Evolutionary conservation across 2,113 vertebrate species (phyloP), one percentile per base, ranked within the genome.

Genomic region (Camarhynchus parvulus): DNA sequence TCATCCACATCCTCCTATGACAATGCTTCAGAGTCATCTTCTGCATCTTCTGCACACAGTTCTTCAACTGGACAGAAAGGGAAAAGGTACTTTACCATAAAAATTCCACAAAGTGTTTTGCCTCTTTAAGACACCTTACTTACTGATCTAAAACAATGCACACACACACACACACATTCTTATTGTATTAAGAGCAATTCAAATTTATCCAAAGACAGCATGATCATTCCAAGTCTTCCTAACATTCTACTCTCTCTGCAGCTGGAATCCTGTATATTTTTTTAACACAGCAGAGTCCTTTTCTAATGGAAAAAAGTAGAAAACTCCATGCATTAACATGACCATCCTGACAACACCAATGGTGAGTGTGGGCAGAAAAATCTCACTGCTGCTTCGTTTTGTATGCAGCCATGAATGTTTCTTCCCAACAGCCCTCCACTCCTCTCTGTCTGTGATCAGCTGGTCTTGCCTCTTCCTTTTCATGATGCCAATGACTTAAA

Each of bases 341-440:
- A 3, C 11, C 55, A 12, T 70, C 10, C 23, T 53, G 50, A 64
- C 15, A 76, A 11, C 23, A 80, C 5, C 30, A 42, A 41, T 37
- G 31, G 18, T 18, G 31, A 4, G 6, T 59, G 50, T 30, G 37
- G 31, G 18, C 30, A 58, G 53, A 64, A 86, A 76, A 85, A 24
- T 1, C 39, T 73, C 41, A 23, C 14, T 58, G 59, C 4, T 74
- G 23, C 79, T 85, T 69, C 8, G 17, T 83, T 86, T 62, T 37
- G 2, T 62, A 5, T 12, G 14, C 22, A 46, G 22, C 6, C 17
- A 15, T 0, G 1, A 27, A 16, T 46, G 6, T 69, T 79, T 25
- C 31, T 79, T 64, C 50, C 7, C 23, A 22, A 7, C 3, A 33
- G 3, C 13, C 15, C 7, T 56, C 39, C 25, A 76, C 19, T 13